These are phyloP conservation scores for Parthenolecanium corni DNA, from an alignment of 2,888 invertebrate species.

Conservation along the genomic window DNA sequence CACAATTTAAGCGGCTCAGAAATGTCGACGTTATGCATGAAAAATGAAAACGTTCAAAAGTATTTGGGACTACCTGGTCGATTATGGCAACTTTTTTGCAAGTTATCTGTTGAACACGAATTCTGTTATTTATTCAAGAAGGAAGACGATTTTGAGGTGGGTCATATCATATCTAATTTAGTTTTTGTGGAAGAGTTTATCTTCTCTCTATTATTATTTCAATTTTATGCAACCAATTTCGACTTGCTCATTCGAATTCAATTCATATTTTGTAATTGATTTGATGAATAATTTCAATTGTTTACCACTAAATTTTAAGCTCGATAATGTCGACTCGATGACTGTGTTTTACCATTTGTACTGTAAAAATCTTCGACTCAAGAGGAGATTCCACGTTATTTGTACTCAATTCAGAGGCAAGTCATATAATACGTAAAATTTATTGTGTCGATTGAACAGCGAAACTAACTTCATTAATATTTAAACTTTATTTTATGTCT, in stretches of 20 bases:
- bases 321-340: not conserved
- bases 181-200: too few species aligned
- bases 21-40: not conserved
- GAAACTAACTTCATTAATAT: too few species aligned
- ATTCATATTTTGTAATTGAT: too few species aligned
- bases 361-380: not conserved
- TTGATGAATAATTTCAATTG: too few species aligned
- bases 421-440: too few species aligned
- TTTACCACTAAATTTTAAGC: not conserved
- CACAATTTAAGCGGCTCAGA: not conserved
- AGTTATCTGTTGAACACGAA: not conserved
- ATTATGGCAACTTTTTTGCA: slow-evolving; percentile 4
- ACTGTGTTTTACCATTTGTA: not conserved
- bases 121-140: not conserved
- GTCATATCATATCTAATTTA: not conserved
- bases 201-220: not conserved
- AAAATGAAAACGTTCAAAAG: slow-evolving; percentile 14
- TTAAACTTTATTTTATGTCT: too few species aligned
- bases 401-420: slow-evolving; percentile 9
- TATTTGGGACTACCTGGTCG: slow-evolving; percentile 1
- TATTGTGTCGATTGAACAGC: too few species aligned
- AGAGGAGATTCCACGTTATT: slow-evolving; percentile 6
- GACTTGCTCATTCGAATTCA: too few species aligned
- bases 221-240: not conserved
- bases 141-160: not conserved